Evolutionary conservation across 2,888 invertebrate genomes (phyloP).

Genomic region (Lottia scabra): DNA sequence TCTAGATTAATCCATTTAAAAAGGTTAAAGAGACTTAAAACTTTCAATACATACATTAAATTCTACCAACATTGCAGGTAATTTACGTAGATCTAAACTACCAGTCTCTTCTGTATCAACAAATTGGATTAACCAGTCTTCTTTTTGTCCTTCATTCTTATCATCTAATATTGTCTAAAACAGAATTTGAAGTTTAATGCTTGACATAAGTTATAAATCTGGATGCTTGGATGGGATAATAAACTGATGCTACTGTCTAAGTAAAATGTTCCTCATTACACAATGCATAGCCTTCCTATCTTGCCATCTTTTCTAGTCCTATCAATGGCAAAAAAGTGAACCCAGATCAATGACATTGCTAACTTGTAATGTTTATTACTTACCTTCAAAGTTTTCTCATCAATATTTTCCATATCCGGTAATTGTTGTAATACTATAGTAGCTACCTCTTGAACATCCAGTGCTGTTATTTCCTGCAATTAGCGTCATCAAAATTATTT

Average conservation of each 20-base stretch:
- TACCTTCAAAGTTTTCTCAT: conserved; percentile 75
- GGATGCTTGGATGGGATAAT: too few species aligned
- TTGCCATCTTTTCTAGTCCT: too few species aligned
- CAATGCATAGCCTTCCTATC: too few species aligned
- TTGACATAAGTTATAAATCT: too few species aligned
- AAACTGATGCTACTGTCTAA: too few species aligned
- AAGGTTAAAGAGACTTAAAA: too few species aligned
- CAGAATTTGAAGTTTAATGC: not conserved
- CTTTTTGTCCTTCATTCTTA: conserved; percentile 39
- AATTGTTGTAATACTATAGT: conserved; percentile 75
- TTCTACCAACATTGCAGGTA: conserved; percentile 74
- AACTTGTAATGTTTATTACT: too few species aligned
- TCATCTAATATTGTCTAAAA: conserved; percentile 48
- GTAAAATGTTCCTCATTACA: too few species aligned
- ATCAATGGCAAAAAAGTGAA: too few species aligned
- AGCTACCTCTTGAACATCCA: conserved; percentile 73
- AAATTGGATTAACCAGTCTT: conserved; percentile 70
- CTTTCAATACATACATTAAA: conserved; percentile 63
- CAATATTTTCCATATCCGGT: conserved; percentile 75
- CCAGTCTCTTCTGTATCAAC: conserved; percentile 66
- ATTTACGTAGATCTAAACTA: conserved; percentile 74
- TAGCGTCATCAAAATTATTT: not conserved
- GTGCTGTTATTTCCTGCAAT: conserved; percentile 63
- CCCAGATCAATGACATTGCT: too few species aligned
- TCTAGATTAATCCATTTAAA: too few species aligned